Conservation (phyloP, 1,140 invertebrate genomes). For the Trichomalopsis sarcophagae region DNA sequence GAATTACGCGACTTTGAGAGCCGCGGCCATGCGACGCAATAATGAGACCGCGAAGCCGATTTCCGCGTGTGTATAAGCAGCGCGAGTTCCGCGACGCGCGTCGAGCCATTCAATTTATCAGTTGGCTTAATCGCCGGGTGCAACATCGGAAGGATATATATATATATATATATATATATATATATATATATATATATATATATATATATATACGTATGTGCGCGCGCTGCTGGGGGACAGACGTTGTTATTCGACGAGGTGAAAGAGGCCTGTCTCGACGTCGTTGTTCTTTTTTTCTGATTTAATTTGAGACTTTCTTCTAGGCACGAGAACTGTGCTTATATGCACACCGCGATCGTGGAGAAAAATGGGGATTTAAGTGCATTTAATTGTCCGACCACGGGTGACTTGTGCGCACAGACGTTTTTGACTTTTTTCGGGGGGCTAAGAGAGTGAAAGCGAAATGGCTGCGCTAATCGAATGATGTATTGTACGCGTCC, state of each 20-base stretch:
- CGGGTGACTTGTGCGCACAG: background rate
- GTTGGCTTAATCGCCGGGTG: constrained; percentile 17
- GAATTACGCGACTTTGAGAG: constrained; percentile 29
- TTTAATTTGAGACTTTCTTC: constrained; percentile 3
- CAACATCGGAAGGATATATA: background rate
- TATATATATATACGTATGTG: background rate
- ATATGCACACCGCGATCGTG: background rate
- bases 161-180: no score
- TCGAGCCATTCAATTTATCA: constrained; percentile 37
- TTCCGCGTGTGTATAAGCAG: constrained; percentile 55
- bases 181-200: background rate
- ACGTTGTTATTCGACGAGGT: background rate
- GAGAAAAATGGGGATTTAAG: background rate
- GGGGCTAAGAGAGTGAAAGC: constrained; percentile 34
- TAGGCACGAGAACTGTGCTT: background rate
- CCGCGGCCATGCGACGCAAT: background rate
- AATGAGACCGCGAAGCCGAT: constrained; percentile 10
- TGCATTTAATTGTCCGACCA: background rate
- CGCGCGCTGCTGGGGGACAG: background rate
- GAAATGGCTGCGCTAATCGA: constrained; percentile 13
- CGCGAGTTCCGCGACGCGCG: constrained; percentile 60
- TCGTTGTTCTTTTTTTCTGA: background rate
- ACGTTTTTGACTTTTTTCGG: constrained; percentile 42
- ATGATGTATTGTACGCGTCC: background rate
- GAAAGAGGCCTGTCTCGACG: constrained; percentile 6